Conservation (phyloP, 2,113 vertebrate species). For the Cichladusa arquata region DNA sequence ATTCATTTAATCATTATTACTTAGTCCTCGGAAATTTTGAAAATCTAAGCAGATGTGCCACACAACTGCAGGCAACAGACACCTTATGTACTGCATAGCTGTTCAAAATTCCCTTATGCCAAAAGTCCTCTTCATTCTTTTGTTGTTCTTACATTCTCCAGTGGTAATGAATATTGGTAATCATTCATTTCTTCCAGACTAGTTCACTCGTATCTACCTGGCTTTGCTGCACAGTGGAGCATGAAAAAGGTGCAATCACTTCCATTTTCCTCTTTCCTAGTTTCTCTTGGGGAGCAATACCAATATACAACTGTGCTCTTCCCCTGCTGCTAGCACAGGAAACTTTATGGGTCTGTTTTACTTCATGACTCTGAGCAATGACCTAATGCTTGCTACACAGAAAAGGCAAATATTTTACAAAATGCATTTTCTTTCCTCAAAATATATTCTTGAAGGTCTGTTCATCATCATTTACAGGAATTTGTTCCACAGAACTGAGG, state of each 20-base stretch:
- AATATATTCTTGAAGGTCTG: background rate
- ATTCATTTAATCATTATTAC: background rate
- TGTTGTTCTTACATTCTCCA: background rate
- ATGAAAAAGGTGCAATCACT: background rate
- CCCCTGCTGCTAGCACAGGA: background rate
- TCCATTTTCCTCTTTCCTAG: background rate
- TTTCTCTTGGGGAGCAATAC: background rate
- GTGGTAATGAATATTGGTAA: background rate
- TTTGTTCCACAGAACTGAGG: background rate
- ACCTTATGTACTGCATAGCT: background rate
- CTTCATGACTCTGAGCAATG: fast-evolving
- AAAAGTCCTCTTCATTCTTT: background rate
- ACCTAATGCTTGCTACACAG: background rate
- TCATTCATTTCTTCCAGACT: background rate
- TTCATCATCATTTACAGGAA: background rate
- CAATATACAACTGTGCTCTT: background rate
- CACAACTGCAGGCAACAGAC: background rate
- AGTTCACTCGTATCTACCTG: background rate
- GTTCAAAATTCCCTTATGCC: background rate
- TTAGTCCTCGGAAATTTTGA: background rate
- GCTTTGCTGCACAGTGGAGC: background rate
- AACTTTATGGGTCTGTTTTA: background rate
- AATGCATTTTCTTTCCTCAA: background rate
- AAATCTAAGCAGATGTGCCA: background rate
- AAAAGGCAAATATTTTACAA: background rate